These are phyloP conservation scores for Oxyruncus cristatus DNA, from an alignment of 2,113 vertebrate genomes.

Conservation along the genomic window DNA sequence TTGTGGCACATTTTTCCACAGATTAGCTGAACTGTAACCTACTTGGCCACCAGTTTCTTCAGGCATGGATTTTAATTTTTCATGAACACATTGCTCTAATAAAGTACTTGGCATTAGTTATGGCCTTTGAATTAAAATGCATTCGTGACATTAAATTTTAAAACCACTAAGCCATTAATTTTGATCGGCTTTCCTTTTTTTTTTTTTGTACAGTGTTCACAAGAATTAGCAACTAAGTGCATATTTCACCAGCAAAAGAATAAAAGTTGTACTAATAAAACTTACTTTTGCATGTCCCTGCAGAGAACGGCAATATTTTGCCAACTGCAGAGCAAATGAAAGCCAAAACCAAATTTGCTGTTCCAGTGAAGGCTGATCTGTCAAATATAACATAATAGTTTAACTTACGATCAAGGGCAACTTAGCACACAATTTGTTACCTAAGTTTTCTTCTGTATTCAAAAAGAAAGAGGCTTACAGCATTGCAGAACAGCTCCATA, in stretches of 20 bases:
- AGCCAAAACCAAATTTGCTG: conserved; percentile 25
- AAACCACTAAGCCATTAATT: conserved; percentile 53
- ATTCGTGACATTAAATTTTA: conserved; percentile 67
- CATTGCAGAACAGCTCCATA: conserved; percentile 8
- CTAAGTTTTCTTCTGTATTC: background rate
- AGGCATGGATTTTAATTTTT: conserved; percentile 43
- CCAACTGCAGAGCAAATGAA: conserved; percentile 2
- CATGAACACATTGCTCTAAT: conserved; percentile 61
- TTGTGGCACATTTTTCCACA: conserved; percentile 25
- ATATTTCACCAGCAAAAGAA: conserved; percentile 43
- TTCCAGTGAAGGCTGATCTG: conserved; percentile 4
- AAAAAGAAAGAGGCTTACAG: conserved; percentile 14
- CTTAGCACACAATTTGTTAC: background rate
- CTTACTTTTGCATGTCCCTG: background rate
- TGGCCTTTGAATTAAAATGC: conserved; percentile 73
- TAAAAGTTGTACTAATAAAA: conserved; percentile 28
- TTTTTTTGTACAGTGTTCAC: background rate
- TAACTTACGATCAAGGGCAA: background rate
- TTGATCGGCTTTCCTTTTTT: background rate
- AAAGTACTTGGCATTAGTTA: conserved; percentile 64
- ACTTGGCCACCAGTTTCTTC: conserved; percentile 47
- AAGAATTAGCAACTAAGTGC: conserved; percentile 30
- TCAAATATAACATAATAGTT: background rate
- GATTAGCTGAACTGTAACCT: conserved; percentile 45
- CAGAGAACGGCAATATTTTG: conserved; percentile 26